Evolutionary conservation across 2,888 invertebrate species (phyloP).

Genomic region (Harmothoe impar): DNA sequence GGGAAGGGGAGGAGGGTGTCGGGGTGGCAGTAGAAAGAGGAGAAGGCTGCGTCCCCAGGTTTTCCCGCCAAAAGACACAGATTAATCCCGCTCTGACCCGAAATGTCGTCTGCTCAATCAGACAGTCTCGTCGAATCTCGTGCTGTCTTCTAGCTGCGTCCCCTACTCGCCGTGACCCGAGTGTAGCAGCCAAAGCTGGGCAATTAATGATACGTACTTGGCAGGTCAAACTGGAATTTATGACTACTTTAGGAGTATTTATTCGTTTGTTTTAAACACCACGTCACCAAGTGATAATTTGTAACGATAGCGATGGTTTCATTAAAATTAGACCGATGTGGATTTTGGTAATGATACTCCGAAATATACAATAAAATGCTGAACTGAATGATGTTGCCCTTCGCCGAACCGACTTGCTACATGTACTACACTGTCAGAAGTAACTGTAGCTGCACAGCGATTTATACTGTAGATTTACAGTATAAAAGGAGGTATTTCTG

Average conservation of each 20-base stretch:
- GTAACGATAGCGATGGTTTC: too few species aligned
- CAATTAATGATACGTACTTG: background rate
- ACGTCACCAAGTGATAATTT: too few species aligned
- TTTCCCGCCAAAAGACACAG: slow-evolving; percentile 31
- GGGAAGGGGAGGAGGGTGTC: background rate
- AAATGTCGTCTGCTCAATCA: slow-evolving; percentile 31
- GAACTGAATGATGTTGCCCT: too few species aligned
- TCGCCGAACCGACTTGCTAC: too few species aligned
- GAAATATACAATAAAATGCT: too few species aligned
- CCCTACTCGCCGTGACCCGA: background rate
- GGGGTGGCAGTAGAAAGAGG: background rate
- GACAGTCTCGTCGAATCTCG: slow-evolving; percentile 8
- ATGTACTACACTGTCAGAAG: too few species aligned
- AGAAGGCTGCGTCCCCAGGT: background rate
- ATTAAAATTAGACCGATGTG: too few species aligned
- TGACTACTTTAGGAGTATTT: background rate
- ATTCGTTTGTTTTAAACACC: background rate
- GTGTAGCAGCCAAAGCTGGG: background rate
- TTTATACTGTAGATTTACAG: too few species aligned
- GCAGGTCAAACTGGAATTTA: background rate
- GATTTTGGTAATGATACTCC: too few species aligned
- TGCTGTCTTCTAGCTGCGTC: background rate
- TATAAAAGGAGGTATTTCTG: too few species aligned
- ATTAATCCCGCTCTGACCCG: slow-evolving; percentile 21
- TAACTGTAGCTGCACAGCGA: too few species aligned